These are phyloP conservation scores for Drosophila aldrichi DNA, from an alignment of 2,888 invertebrate genomes.

Conservation along the genomic window DNA sequence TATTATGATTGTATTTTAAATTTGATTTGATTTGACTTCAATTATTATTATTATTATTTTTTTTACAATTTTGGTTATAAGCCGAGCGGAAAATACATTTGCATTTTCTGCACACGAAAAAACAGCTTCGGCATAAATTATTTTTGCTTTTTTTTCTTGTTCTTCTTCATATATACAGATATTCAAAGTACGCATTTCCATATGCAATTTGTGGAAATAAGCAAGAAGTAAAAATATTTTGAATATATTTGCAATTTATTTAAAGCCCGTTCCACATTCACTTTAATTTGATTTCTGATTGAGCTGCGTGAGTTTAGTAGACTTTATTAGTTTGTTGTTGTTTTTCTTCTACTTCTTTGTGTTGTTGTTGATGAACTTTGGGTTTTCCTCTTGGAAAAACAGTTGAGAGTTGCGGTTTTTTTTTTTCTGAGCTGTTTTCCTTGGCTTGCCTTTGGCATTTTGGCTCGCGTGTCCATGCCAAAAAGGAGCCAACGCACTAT, in stretches of 20 bases:
- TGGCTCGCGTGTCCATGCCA: slow-evolving; percentile 36
- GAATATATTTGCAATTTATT: slow-evolving; percentile 23
- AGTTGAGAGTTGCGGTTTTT: neutral
- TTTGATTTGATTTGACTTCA: neutral
- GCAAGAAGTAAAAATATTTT: no score
- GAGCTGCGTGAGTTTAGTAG: neutral
- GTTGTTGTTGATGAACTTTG: neutral
- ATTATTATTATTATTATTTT: neutral
- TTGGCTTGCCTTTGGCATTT: slow-evolving; percentile 27
- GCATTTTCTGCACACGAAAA: neutral
- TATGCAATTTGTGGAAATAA: neutral
- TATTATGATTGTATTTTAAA: neutral
- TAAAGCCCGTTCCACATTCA: neutral
- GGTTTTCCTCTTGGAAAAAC: slow-evolving; percentile 5
- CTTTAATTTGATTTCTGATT: slow-evolving; percentile 12
- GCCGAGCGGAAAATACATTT: neutral
- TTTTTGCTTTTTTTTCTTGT: neutral
- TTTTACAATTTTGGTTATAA: neutral
- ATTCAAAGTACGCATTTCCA: neutral
- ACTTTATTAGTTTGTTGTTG: slow-evolving; percentile 1
- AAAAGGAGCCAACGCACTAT: slow-evolving; percentile 49
- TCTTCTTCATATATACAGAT: neutral
- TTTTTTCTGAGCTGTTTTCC: neutral
- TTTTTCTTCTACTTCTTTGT: no score
- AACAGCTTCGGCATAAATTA: neutral